A percentile compares a stretch with the other conserved stretches of the same genome.
Conservation (phyloP, 2,113 vertebrate species). For the Micronycteris hirsuta region DNA sequence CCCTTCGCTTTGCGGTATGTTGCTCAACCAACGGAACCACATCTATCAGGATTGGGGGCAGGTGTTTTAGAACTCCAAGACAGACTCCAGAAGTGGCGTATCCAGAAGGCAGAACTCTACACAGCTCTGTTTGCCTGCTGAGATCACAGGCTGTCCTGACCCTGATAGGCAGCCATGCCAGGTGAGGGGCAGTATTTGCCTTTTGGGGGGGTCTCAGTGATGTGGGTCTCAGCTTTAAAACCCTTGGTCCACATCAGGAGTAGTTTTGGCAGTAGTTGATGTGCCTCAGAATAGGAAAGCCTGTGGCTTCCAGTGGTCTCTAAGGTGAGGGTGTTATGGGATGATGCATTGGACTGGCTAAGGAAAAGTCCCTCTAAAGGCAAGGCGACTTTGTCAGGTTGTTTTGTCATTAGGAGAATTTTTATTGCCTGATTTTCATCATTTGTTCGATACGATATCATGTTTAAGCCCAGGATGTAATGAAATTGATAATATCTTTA, state of each 20-base stretch:
- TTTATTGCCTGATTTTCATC: not conserved
- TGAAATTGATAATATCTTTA: not conserved
- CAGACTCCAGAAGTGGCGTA: accelerated
- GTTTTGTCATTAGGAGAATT: not conserved
- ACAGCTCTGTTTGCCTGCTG: not conserved
- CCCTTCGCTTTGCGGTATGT: no score
- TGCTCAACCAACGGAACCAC: no score
- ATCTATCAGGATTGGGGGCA: no score
- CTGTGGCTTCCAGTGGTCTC: not conserved
- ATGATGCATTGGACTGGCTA: accelerated
- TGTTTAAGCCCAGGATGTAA: not conserved
- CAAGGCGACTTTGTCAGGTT: not conserved
- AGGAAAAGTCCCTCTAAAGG: not conserved
- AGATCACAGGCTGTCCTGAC: not conserved
- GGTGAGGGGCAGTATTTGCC: not conserved
- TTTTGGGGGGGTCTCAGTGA: not conserved
- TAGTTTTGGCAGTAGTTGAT: accelerated
- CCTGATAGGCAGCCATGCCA: accelerated
- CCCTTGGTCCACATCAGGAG: not conserved
- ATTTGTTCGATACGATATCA: not conserved
- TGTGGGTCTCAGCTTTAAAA: not conserved
- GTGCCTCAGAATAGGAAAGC: accelerated
- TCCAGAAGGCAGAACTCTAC: not conserved
- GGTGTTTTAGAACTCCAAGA: not conserved
- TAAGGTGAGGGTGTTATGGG: not conserved